Conservation (phyloP, 23 tunicate genomes). For the Styela plicata region DNA sequence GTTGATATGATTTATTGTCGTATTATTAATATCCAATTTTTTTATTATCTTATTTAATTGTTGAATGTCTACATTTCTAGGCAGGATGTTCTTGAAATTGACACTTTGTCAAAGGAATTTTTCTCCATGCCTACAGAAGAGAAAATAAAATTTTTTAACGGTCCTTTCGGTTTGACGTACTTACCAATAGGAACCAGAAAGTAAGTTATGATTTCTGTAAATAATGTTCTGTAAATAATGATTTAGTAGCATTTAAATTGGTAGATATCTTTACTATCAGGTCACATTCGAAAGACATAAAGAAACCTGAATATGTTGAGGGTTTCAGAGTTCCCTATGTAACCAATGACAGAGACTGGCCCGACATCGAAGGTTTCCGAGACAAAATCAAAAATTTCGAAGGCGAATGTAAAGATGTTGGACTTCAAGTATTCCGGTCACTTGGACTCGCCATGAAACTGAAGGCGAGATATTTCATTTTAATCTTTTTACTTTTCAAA, state of each 20-base stretch:
- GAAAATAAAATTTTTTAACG: neutral
- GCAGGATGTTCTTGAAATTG: neutral
- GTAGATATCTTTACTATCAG: neutral
- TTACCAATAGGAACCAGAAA: neutral
- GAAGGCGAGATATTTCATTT: neutral
- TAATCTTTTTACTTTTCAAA: neutral
- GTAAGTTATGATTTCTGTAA: neutral
- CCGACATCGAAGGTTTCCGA: neutral
- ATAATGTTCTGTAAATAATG: neutral
- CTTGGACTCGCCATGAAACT: neutral
- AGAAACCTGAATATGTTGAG: neutral
- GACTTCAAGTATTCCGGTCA: neutral
- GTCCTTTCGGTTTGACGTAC: neutral
- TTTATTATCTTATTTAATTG: too few species aligned
- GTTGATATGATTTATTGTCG: neutral
- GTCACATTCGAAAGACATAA: neutral
- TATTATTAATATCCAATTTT: neutral
- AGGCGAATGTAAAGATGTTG: neutral
- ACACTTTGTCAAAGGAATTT: neutral
- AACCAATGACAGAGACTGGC: neutral
- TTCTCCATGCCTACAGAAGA: neutral
- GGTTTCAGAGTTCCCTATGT: neutral
- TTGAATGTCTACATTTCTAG: neutral
- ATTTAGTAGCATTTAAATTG: neutral
- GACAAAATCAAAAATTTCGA: neutral